Base-by-base conservation (phyloP, 2,888 invertebrate species). In the Tanypteryx hageni region DNA sequence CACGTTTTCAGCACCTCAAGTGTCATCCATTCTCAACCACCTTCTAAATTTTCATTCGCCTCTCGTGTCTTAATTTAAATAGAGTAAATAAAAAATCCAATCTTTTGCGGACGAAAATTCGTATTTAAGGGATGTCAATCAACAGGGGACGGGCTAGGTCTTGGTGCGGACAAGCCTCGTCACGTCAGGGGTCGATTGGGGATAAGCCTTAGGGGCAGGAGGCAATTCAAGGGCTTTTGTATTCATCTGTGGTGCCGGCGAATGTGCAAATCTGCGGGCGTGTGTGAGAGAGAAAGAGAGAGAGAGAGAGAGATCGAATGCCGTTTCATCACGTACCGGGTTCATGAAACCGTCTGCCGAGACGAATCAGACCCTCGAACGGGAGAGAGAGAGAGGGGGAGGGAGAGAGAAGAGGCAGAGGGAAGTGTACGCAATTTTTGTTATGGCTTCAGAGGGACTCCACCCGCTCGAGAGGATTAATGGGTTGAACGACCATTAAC, bases 41-140 rank as follows among this genome's bases (percentile, higher is more conserved):
- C 44, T 44, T 5, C 44, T 44, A 5, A 44, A 5, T 44, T 44
- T 44, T 44, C 5, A 44, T 44, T 3, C 44, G 44, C 44, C 1
- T 44, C 44, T 44, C 44, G 3, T 44, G 44, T 5, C 44, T 44
- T 44, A 44, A 44, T 44, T 44, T 44, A 44, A 44, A 44, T 44
- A 44, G 44, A 44, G 5, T 1, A 44, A 44, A 44, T 44, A 44
- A 44, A 44, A 44, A 44, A 44, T 44, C 5, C 44, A 44, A 44
- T 44, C 5, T 1, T 44, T 5, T 5, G 44, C 44, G 44, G 44
- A 44, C 5, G 1, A 44, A 14, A 13, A 76, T 22, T 76, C 27
- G 76, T 27, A 76, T 76, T 76, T 76, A 76, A 76, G 76, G 76
- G 76, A 22, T 76, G 76, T 76, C 76, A 76, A 76, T 76, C 76